Base-by-base conservation (phyloP, 2,113 vertebrate species). In the Apeltes quadracus region DNA sequence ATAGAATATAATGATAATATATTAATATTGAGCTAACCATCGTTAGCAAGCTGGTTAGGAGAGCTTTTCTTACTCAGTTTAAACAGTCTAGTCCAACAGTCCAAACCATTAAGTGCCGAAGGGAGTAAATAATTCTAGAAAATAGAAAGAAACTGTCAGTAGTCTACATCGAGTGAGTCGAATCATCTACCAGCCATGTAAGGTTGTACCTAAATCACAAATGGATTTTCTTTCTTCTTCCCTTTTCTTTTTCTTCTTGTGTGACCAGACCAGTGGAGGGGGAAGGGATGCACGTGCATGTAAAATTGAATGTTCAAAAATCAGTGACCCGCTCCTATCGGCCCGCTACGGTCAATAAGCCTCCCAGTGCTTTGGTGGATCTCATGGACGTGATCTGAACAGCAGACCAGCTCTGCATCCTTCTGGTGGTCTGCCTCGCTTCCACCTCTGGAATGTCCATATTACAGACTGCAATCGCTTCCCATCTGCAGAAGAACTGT, bases 391-490 rank as follows among this genome's bases (percentile, higher is more conserved):
- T 88, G 81, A 90, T 84, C 61, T 56, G 64, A 86, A 80, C 27
- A 87, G 74, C 91, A 92, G 89, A 88, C 61, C 4, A 10, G 36
- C 68, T 61, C 50, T 16, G 72, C 62, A 58, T 75, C 56, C 67
- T 36, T 85, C 51, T 80, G 84, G 80, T 82, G 81, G 89, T 89
- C 86, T 81, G 77, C 76, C 64, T 77, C 27, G 7, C 84, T 85
- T 90, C 87, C 87, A 84, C 74, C 82, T 89, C 84, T 90, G 89
- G 86, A 78, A 87, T 88, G 84, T 86, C 84, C 84, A 84, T 84
- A 84, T 76, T 72, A 81, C 78, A 81, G 81, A 83, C 82, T 68
- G 78, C 75, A 66, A 83, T 81, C 76, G 72, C 81, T 76, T 87
- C 77, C 82, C 51, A 84, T 78, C 69, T 89, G 43, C 61, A 84